Evolutionary conservation across 2,888 invertebrate species (phyloP).

Genomic region (Ectropis crepuscularia): DNA sequence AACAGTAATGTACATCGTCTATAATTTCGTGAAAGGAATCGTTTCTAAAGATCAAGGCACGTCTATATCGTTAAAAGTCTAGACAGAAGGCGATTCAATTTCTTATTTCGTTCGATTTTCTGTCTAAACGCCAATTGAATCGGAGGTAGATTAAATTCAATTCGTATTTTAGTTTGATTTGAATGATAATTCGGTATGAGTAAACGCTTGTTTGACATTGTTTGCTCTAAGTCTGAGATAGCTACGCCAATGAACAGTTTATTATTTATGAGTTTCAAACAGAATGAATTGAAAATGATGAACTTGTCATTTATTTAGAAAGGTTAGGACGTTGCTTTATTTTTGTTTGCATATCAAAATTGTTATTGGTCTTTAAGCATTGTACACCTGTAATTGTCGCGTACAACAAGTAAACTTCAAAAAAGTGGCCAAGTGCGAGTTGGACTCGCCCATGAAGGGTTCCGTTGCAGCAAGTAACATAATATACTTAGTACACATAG

Average conservation of each 20-base stretch:
- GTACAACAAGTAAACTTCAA: no score
- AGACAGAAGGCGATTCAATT: conserved; percentile 62
- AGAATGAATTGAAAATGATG: not conserved
- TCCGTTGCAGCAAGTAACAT: no score
- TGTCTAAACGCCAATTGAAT: conserved; percentile 28
- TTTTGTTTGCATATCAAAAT: no score
- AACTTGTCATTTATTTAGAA: no score
- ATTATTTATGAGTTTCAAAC: not conserved
- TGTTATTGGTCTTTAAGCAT: no score
- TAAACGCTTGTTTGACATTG: conserved; percentile 1
- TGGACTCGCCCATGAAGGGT: no score
- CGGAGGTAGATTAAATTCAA: conserved; percentile 33
- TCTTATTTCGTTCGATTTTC: conserved; percentile 56
- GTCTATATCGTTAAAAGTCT: conserved; percentile 62
- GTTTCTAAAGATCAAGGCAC: conserved; percentile 46
- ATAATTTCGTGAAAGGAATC: conserved; percentile 15
- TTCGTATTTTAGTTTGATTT: conserved; percentile 30
- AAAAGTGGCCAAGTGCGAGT: no score
- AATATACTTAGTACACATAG: no score
- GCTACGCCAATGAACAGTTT: not conserved
- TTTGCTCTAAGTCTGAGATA: not conserved
- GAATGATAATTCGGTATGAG: conserved; percentile 9
- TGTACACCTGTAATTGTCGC: no score
- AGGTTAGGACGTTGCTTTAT: no score
- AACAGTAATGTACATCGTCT: conserved; percentile 41